Evolutionary conservation across 2,113 vertebrate species (phyloP).

Genomic region (Aegypius monachus): DNA sequence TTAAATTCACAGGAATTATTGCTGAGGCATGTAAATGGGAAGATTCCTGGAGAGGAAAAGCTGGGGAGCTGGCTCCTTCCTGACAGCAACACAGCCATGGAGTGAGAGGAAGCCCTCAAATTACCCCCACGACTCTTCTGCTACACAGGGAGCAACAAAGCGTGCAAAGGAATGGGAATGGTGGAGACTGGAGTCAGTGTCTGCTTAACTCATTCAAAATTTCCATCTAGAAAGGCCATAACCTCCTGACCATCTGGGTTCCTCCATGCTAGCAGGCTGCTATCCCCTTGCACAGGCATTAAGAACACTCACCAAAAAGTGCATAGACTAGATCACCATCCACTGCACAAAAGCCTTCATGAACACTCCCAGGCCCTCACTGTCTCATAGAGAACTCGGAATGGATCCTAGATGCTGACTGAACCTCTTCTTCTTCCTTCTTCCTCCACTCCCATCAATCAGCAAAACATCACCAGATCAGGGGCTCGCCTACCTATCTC

Average conservation of each 20-base stretch:
- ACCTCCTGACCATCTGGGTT: not conserved
- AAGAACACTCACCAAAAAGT: not conserved
- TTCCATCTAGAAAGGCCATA: not conserved
- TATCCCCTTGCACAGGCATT: not conserved
- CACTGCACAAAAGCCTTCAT: not conserved
- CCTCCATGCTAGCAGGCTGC: not conserved
- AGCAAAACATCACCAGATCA: not conserved
- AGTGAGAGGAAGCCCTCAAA: not conserved
- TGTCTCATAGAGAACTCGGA: not conserved
- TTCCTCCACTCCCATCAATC: not conserved
- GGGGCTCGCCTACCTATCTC: not conserved
- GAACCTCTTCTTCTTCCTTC: not conserved
- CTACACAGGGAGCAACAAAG: not conserved
- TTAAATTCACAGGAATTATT: conserved; percentile 65
- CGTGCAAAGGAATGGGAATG: not conserved
- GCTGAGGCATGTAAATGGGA: conserved; percentile 48
- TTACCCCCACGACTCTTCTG: not conserved
- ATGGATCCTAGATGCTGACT: not conserved
- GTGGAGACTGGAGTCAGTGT: not conserved
- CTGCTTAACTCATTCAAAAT: not conserved
- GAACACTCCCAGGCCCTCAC: not conserved
- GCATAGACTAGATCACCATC: not conserved
- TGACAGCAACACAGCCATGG: not conserved
- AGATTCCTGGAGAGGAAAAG: conserved; percentile 37
- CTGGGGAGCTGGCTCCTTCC: not conserved